Evolutionary conservation across 2,113 vertebrate genomes (phyloP).

Genomic region (Sinocyclocheilus anophthalmus): DNA sequence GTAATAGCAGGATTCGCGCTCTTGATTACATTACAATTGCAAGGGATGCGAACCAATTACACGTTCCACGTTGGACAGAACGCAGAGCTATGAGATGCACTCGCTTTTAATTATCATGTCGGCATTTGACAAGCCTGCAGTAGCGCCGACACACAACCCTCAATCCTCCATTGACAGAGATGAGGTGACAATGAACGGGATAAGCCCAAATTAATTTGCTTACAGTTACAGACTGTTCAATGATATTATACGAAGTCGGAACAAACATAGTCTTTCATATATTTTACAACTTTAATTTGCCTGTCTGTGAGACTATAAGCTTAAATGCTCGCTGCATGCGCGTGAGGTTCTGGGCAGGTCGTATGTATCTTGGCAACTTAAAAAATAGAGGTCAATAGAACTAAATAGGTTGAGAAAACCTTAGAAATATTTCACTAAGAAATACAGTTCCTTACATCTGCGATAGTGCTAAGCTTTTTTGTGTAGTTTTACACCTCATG

Average conservation of each 20-base stretch:
- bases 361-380: neutral
- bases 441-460: no score
- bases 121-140: neutral
- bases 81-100: neutral
- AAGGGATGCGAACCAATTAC: neutral
- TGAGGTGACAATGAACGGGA: conserved; percentile 11
- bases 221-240: neutral
- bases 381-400: neutral
- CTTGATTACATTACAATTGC: neutral
- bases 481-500: neutral
- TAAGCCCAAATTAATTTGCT: conserved; percentile 24
- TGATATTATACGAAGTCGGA: no score
- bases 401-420: neutral
- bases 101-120: conserved; percentile 10
- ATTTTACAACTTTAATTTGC: neutral
- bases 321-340: neutral
- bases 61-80: neutral
- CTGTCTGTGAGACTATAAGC: neutral
- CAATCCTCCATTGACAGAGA: conserved; percentile 9
- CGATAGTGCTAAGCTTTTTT: no score
- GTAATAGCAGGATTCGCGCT: neutral
- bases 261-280: no score
- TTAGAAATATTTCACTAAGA: conserved; percentile 13
- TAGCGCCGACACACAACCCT: conserved; percentile 9
- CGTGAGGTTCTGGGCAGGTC: neutral